Evolutionary conservation across 2,888 invertebrate genomes (phyloP).

Genomic region (Mamestra brassicae): DNA sequence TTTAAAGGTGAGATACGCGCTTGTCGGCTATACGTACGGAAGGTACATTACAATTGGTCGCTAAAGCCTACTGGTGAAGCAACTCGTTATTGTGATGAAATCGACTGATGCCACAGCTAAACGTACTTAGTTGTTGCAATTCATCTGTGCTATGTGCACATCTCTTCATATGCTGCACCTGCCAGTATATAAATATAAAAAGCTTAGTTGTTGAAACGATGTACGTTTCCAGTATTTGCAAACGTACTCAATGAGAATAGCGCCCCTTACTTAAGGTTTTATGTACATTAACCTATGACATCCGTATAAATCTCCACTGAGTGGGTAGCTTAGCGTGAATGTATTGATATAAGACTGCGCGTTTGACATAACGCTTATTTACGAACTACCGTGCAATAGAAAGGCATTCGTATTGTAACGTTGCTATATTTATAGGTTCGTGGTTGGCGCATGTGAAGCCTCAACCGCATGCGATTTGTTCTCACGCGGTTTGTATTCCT

Average conservation of each 20-base stretch:
- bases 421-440: conserved; percentile 76
- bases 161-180: conserved; percentile 30
- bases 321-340: conserved; percentile 63
- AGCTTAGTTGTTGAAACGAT: conserved; percentile 26
- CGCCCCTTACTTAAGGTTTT: conserved; percentile 53
- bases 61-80: conserved; percentile 36
- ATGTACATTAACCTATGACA: conserved; percentile 65
- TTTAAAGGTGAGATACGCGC: conserved; percentile 46
- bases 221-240: conserved; percentile 49
- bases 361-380: conserved; percentile 76
- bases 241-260: conserved; percentile 41
- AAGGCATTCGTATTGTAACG: conserved; percentile 76
- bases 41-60: conserved; percentile 53
- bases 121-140: conserved; percentile 45
- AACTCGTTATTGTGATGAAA: conserved; percentile 53
- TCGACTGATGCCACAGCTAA: conserved; percentile 34
- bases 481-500: conserved; percentile 83
- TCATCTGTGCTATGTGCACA: conserved; percentile 27
- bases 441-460: conserved; percentile 77
- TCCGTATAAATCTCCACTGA: conserved; percentile 62
- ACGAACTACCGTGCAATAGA: conserved; percentile 75
- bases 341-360: conserved; percentile 69
- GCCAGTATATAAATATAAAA: conserved; percentile 31
- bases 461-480: conserved; percentile 81
- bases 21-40: conserved; percentile 16